Percentiles rank a stretch among this genome's conserved stretches.
These are phyloP conservation scores for Timema cristinae DNA, from an alignment of 2,888 invertebrate genomes.

Conservation along the genomic window DNA sequence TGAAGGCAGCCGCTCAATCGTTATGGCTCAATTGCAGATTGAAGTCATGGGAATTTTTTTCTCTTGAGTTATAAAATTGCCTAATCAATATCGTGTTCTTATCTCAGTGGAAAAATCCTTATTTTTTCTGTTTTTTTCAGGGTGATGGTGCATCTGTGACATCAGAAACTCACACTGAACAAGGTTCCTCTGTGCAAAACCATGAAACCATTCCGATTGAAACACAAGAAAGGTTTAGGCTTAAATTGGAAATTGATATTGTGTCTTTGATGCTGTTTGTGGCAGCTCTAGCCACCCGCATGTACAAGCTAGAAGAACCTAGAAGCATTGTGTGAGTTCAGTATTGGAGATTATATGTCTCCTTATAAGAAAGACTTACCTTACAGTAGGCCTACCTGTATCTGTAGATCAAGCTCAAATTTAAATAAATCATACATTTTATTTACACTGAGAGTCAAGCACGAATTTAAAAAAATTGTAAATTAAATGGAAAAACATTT, in stretches of 20 bases:
- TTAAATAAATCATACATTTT: too few species aligned
- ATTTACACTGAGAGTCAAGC: too few species aligned
- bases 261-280: conserved; percentile 67
- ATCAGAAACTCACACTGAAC: conserved; percentile 32
- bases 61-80: too few species aligned
- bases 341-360: conserved; percentile 3
- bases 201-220: neutral
- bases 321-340: conserved; percentile 82
- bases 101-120: too few species aligned
- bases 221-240: conserved; percentile 40
- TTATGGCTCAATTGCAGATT: too few species aligned
- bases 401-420: too few species aligned
- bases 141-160: conserved; percentile 36
- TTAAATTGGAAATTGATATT: conserved; percentile 69
- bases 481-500: too few species aligned
- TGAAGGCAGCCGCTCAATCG: too few species aligned
- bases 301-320: conserved; percentile 81
- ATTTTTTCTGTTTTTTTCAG: conserved; percentile 24
- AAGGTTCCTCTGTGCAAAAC: neutral
- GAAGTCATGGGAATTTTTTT: too few species aligned
- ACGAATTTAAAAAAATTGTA: too few species aligned
- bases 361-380: neutral
- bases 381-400: neutral
- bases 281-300: conserved; percentile 67
- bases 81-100: too few species aligned